Conservation (phyloP, 2,113 vertebrate species). For the Australoheros scitulus region DNA sequence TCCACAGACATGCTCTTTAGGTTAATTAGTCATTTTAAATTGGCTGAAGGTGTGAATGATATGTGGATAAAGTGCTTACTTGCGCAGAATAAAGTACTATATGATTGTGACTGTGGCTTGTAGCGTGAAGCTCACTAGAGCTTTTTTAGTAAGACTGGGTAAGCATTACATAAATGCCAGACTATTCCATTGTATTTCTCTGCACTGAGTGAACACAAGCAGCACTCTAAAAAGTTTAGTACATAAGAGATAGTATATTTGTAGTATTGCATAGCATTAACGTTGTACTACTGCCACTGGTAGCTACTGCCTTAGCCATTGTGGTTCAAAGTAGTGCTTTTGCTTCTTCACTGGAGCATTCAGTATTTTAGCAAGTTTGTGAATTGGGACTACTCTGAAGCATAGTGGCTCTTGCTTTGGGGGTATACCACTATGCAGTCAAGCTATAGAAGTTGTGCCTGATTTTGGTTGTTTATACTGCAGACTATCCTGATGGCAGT, state of each 20-base stretch:
- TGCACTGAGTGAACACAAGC: not conserved
- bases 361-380: not conserved
- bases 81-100: too few species aligned
- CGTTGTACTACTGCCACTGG: not conserved
- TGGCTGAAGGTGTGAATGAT: too few species aligned
- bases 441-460: not conserved
- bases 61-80: too few species aligned
- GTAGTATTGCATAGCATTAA: not conserved
- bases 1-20: too few species aligned
- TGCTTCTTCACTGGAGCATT: not conserved
- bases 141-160: not conserved
- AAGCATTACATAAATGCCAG: not conserved
- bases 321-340: not conserved
- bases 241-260: not conserved
- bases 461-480: constrained; percentile 23
- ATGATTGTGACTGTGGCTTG: not conserved
- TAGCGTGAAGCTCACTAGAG: not conserved
- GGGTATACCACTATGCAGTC: not conserved
- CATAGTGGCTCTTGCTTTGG: not conserved
- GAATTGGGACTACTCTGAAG: not conserved
- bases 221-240: too few species aligned
- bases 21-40: too few species aligned
- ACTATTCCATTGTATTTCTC: not conserved
- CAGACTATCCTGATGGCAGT: constrained; percentile 94
- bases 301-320: not conserved